Evolutionary conservation across 2,888 invertebrate genomes (phyloP).

Genomic region (Ecliptopera silaceata): DNA sequence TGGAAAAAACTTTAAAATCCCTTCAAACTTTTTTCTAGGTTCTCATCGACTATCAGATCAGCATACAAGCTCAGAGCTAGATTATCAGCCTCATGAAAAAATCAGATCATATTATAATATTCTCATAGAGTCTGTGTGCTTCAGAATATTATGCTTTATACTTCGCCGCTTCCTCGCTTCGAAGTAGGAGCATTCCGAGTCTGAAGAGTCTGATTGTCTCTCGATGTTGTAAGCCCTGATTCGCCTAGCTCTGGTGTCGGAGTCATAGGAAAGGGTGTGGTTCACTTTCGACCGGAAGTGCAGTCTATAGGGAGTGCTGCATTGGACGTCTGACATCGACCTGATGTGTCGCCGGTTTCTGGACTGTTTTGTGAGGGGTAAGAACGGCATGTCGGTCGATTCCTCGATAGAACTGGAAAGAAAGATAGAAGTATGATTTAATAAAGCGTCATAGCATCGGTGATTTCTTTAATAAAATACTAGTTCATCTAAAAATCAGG

Average conservation of each 20-base stretch:
- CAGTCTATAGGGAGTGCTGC: conserved; percentile 71
- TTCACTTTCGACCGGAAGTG: conserved; percentile 63
- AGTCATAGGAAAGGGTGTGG: conserved; percentile 69
- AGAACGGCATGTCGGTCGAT: conserved; percentile 54
- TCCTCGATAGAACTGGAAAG: conserved; percentile 70
- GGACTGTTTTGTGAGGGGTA: conserved; percentile 69
- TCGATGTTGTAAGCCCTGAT: conserved; percentile 58
- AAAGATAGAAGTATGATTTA: conserved; percentile 26
- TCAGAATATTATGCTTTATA: conserved; percentile 68
- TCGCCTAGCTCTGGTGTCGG: conserved; percentile 67
- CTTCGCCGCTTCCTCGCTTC: conserved; percentile 57
- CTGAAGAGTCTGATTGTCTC: conserved; percentile 64
- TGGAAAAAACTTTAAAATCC: conserved; percentile 4
- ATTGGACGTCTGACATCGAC: conserved; percentile 78
- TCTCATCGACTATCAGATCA: neutral
- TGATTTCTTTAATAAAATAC: too few species aligned
- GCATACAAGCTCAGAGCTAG: conserved; percentile 43
- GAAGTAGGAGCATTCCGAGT: conserved; percentile 68
- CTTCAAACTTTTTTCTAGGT: conserved; percentile 12
- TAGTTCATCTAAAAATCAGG: too few species aligned
- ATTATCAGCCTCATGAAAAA: conserved; percentile 57
- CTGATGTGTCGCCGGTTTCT: conserved; percentile 72
- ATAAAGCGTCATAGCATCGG: neutral
- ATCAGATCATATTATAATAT: conserved; percentile 61
- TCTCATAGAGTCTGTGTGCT: conserved; percentile 76